phyloP scores from a whole-genome alignment of 2,888 invertebrate species.

The Lucinisca nassula region DNA sequence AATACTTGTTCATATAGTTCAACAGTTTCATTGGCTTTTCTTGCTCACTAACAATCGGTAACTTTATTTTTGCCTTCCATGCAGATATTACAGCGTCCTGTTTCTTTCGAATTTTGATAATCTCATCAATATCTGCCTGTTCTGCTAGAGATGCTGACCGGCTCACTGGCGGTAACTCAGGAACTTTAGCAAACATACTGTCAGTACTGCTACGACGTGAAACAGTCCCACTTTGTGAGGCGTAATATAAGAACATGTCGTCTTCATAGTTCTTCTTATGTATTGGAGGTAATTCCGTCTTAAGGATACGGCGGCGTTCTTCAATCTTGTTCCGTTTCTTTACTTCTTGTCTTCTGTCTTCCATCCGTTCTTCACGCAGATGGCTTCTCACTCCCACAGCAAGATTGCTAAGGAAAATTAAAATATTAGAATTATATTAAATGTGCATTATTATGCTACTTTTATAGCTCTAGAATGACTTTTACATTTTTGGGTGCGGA shows the following conservation, averaged over 20 bases:
- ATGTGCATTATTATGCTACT: too few species aligned
- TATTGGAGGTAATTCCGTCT: slow-evolving; percentile 65
- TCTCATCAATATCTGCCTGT: not conserved
- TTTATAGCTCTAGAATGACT: too few species aligned
- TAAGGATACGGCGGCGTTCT: slow-evolving; percentile 77
- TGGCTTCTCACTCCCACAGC: slow-evolving; percentile 78
- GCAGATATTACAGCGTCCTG: not conserved
- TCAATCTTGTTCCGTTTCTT: slow-evolving; percentile 75
- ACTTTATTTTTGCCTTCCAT: not conserved
- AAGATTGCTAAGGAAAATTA: slow-evolving; percentile 65
- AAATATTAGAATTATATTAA: too few species aligned
- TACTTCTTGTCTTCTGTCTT: slow-evolving; percentile 74
- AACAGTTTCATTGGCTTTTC: slow-evolving; percentile 37
- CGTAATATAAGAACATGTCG: slow-evolving; percentile 48
- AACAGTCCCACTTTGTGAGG: not conserved
- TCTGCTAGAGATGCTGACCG: not conserved
- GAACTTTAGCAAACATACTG: not conserved
- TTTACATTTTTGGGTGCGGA: too few species aligned
- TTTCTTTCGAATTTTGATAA: not conserved
- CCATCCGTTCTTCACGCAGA: slow-evolving; percentile 77
- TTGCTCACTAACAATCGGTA: not conserved
- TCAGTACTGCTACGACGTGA: not conserved
- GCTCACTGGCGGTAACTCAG: slow-evolving; percentile 18
- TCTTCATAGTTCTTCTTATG: slow-evolving; percentile 55
- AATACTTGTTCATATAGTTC: slow-evolving; percentile 48